phyloP scores from a whole-genome alignment of 2,888 invertebrate genomes.

The Rosalia funebris region DNA sequence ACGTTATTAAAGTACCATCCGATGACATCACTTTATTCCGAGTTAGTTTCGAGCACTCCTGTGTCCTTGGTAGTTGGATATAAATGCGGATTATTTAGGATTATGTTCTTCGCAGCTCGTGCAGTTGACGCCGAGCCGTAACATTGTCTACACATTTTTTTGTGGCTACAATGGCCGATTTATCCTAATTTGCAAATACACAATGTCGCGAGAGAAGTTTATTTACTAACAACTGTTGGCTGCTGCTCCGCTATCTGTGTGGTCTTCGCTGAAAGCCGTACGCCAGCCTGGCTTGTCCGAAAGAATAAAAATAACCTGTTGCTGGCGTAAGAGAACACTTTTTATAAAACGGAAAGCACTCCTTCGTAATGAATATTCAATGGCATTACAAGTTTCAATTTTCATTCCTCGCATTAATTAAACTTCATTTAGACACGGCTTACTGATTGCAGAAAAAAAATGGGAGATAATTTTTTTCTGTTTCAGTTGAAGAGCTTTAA shows the following conservation, averaged over 20 bases:
- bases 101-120: too few relatives aligned
- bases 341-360: slow-evolving; percentile 25
- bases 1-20: too few relatives aligned
- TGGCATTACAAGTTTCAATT: slow-evolving; percentile 31
- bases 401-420: slow-evolving; percentile 31
- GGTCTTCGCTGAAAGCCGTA: slow-evolving; percentile 30
- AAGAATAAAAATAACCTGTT: slow-evolving; percentile 31
- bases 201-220: slow-evolving; percentile 37
- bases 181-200: slow-evolving; percentile 39
- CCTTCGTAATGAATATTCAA: slow-evolving; percentile 35
- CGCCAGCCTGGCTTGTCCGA: background rate
- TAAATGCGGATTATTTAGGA: too few relatives aligned
- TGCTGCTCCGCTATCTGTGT: slow-evolving; percentile 36
- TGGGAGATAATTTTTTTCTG: slow-evolving; percentile 4
- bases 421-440: slow-evolving; percentile 19
- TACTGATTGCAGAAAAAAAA: slow-evolving; percentile 20
- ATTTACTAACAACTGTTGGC: slow-evolving; percentile 29
- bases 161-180: slow-evolving; percentile 20
- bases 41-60: too few relatives aligned
- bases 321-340: slow-evolving; percentile 28
- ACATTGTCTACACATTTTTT: too few relatives aligned
- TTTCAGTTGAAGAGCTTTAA: background rate
- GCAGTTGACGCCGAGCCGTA: too few relatives aligned
- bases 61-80: too few relatives aligned
- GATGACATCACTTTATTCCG: too few relatives aligned